These are phyloP conservation scores for Operophtera brumata DNA, from an alignment of 2,888 invertebrate genomes.

Conservation along the genomic window DNA sequence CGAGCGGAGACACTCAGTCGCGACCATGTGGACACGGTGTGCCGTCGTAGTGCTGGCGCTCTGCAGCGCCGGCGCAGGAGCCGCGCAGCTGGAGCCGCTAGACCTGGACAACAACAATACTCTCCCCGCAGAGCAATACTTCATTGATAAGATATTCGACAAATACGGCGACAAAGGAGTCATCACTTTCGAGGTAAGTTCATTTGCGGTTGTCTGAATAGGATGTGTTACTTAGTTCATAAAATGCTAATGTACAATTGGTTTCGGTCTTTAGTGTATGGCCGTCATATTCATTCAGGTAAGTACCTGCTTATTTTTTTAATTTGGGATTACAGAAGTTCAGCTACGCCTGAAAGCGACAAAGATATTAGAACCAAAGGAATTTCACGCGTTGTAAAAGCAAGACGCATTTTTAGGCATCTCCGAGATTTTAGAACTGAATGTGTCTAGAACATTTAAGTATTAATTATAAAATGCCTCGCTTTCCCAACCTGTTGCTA, in stretches of 20 bases:
- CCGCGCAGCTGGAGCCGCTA: conserved; percentile 30
- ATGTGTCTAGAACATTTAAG: not conserved
- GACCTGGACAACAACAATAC: conserved; percentile 49
- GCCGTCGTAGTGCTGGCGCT: conserved; percentile 57
- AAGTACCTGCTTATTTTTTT: no score
- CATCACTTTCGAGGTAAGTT: conserved; percentile 79
- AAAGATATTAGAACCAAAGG: no score
- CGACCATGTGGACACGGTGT: conserved; percentile 62
- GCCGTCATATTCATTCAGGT: no score
- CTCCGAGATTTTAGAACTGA: not conserved
- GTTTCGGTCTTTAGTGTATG: no score
- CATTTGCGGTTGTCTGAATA: not conserved
- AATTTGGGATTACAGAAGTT: no score
- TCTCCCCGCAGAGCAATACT: conserved; percentile 68
- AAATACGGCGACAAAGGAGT: conserved; percentile 80
- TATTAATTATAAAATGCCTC: conserved; percentile 15
- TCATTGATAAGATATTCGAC: conserved; percentile 77
- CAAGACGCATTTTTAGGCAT: not conserved
- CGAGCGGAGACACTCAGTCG: conserved; percentile 51
- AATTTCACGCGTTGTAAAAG: not conserved
- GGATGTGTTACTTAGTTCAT: conserved; percentile 8
- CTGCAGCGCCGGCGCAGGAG: conserved; percentile 39
- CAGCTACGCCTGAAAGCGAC: no score
- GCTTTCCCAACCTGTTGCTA: conserved; percentile 34
- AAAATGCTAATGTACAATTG: not conserved